Conservation (phyloP, 1,140 invertebrate species). For the Brachionus plicatilis region DNA sequence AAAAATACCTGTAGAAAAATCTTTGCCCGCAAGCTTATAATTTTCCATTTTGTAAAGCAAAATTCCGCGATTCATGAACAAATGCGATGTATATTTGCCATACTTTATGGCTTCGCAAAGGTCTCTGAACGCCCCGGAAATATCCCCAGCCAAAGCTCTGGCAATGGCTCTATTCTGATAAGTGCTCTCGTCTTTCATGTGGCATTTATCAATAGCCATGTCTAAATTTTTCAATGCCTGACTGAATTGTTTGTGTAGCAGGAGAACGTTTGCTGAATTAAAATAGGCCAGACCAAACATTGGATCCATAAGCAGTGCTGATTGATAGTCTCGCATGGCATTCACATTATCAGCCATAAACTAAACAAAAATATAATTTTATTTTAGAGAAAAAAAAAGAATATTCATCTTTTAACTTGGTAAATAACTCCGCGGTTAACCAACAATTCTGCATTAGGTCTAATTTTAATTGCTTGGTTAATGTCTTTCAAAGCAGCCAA, state of each 20-base stretch:
- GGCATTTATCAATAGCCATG: slow-evolving; percentile 43
- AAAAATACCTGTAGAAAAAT: slow-evolving; percentile 50
- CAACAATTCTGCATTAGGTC: slow-evolving; percentile 49
- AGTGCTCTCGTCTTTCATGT: slow-evolving; percentile 52
- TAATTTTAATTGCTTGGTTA: slow-evolving; percentile 48
- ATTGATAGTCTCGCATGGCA: slow-evolving; percentile 54
- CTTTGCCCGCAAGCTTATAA: slow-evolving; percentile 50
- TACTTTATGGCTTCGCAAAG: slow-evolving; percentile 50
- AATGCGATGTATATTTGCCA: slow-evolving; percentile 52
- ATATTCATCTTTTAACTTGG: slow-evolving; percentile 45
- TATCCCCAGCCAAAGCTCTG: slow-evolving; percentile 51
- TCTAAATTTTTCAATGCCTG: slow-evolving; percentile 46
- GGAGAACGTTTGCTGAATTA: slow-evolving; percentile 55
- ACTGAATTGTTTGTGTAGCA: slow-evolving; percentile 52
- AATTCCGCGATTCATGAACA: slow-evolving; percentile 54
- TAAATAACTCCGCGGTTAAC: slow-evolving; percentile 55
- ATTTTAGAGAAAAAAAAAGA: neutral
- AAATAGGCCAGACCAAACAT: slow-evolving; percentile 53
- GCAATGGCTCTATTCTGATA: slow-evolving; percentile 54
- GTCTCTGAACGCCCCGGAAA: slow-evolving; percentile 49
- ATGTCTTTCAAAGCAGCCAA: slow-evolving; percentile 55
- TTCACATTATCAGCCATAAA: slow-evolving; percentile 53
- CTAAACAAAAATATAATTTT: slow-evolving; percentile 44
- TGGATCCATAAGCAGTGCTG: slow-evolving; percentile 49
- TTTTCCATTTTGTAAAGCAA: slow-evolving; percentile 50